Evolutionary conservation across 2,113 vertebrate genomes (phyloP), one percentile per base, ranked within the genome.

Genomic region (Okapia johnstoni): DNA sequence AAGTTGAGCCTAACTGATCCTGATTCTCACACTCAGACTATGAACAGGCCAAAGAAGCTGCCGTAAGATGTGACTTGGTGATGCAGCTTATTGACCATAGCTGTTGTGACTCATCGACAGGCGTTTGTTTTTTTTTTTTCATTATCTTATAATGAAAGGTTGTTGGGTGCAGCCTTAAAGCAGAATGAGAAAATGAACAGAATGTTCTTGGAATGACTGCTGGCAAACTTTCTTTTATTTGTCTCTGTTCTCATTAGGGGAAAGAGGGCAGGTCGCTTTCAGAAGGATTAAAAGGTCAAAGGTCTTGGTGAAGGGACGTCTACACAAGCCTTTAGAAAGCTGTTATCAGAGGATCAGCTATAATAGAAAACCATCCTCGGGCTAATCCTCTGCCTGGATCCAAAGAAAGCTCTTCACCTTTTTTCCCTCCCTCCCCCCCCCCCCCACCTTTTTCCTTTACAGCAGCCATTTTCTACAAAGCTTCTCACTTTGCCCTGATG

Each of bases 251-350:
- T 97, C 94, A 92, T 98, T 97, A 77, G 46, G 92, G 93, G 76
- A 85, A 13, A 50, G 57, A 11, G 76, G 63, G 96, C 73, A 97
- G 96, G 95, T 98, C 96, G 90, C 61, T 98, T 99, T 98, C 97
- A 98, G 93, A 66, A 96, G 98, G 98, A 99, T 99, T 99, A 99
- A 99, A 98, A 98, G 98, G 98, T 99, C 98, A 99, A 97, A 98
- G 94, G 98, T 97, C 88, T 96, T 30, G 3, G 76, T 1, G 70
- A 95, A 95, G 95, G 98, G 94, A 98, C 95, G 96, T 81, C 97
- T 85, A 92, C 55, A 80, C 14, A 97, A 98, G 98, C 88, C 97
- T 96, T 98, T 90, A 97, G 87, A 98, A 98, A 98, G 95, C 93
- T 98, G 70, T 98, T 98, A 98, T 97, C 96, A 93, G 14, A 77